Conservation (phyloP, 1,140 invertebrate species). For the Lucilia sericata region DNA sequence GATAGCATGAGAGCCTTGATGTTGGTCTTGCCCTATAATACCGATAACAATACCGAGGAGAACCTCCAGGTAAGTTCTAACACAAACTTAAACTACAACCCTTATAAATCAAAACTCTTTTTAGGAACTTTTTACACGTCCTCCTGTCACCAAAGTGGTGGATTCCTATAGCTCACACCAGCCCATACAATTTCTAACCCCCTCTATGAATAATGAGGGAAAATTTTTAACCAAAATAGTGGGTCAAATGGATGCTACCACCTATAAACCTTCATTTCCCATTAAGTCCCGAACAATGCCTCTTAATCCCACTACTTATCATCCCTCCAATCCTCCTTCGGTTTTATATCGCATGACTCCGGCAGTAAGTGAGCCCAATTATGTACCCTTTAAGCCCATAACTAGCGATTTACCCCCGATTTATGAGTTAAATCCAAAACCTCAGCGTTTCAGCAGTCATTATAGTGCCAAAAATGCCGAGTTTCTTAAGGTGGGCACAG, state of each 20-base stretch:
- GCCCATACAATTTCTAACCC: constrained; percentile 61
- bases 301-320: constrained; percentile 62
- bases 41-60: constrained; percentile 67
- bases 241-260: constrained; percentile 59
- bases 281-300: constrained; percentile 38
- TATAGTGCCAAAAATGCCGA: constrained; percentile 64
- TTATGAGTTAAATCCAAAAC: constrained; percentile 39
- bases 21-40: constrained; percentile 72
- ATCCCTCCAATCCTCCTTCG: constrained; percentile 57
- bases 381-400: constrained; percentile 56
- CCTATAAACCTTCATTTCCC: constrained; percentile 59
- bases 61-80: constrained; percentile 57
- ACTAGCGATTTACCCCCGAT: constrained; percentile 47
- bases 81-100: not conserved
- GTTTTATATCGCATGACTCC: constrained; percentile 57
- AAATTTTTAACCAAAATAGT: constrained; percentile 52
- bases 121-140: constrained; percentile 63
- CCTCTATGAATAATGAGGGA: constrained; percentile 55
- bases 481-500: constrained; percentile 54
- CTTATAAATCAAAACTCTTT: constrained; percentile 21
- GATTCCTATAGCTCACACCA: constrained; percentile 60
- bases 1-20: constrained; percentile 71
- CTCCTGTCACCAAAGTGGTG: constrained; percentile 63
- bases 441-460: constrained; percentile 62
- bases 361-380: constrained; percentile 47